Evolutionary conservation across 2,888 invertebrate species (phyloP).

Genomic region (Macaria liturata): DNA sequence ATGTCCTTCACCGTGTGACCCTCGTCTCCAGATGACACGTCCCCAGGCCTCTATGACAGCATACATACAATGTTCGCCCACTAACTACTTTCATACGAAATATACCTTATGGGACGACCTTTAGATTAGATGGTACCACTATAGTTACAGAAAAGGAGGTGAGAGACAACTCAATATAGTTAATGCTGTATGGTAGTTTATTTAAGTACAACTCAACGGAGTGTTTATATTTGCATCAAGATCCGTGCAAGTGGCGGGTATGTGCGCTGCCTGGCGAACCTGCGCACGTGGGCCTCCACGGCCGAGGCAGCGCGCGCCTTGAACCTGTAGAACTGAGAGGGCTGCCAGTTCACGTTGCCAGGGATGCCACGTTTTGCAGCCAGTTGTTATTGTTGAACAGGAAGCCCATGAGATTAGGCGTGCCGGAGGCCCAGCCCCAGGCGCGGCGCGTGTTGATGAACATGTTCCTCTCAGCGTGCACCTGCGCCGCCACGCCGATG

Average conservation of each 20-base stretch:
- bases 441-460: conserved; percentile 23
- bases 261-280: conserved; percentile 8
- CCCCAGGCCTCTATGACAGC: background rate
- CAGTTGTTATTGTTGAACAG: conserved; percentile 20
- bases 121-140: too few relatives aligned
- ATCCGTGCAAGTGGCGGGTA: too few relatives aligned
- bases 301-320: background rate
- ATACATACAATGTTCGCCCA: too few relatives aligned
- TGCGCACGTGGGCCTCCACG: conserved; percentile 17
- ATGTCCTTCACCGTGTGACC: conserved; percentile 15
- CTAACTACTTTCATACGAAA: too few relatives aligned
- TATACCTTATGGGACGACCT: too few relatives aligned
- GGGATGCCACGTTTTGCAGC: conserved; percentile 16
- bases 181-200: too few relatives aligned
- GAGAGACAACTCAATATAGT: too few relatives aligned
- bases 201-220: too few relatives aligned
- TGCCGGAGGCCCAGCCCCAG: conserved; percentile 15
- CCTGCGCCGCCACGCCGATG: conserved; percentile 14
- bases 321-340: conserved; percentile 11
- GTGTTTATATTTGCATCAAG: too few relatives aligned
- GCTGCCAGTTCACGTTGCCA: conserved; percentile 4
- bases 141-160: too few relatives aligned
- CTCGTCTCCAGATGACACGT: conserved; percentile 10
- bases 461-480: conserved; percentile 27
- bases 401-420: conserved; percentile 4